Conservation (phyloP, 2,113 vertebrate species). For the Scomber colias region DNA sequence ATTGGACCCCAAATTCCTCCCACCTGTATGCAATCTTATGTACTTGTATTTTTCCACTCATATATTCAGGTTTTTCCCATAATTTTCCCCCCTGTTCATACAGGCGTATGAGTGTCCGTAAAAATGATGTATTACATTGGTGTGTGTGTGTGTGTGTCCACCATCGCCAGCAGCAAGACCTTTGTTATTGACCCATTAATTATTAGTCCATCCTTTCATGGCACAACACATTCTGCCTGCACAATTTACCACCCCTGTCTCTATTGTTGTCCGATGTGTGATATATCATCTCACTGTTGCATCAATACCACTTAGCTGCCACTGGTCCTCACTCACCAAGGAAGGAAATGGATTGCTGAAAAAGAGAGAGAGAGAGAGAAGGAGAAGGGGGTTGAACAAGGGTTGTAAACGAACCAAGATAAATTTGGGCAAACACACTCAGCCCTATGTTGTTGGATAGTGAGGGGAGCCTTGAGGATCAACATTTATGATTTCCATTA, state of each 20-base stretch:
- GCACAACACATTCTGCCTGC: slow-evolving; percentile 1
- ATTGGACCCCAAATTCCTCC: too few relatives aligned
- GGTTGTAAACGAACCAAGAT: slow-evolving; percentile 12
- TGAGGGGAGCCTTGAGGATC: not conserved
- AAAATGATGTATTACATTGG: slow-evolving; percentile 11
- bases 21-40: not conserved
- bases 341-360: slow-evolving; percentile 29
- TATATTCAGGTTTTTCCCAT: not conserved
- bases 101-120: not conserved
- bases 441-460: not conserved
- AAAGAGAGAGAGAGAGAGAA: not conserved
- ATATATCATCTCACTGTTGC: slow-evolving; percentile 34
- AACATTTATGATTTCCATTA: slow-evolving; percentile 43
- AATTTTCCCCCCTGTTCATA: fast-evolving
- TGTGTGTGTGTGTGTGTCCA: slow-evolving; percentile 13
- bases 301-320: slow-evolving; percentile 42
- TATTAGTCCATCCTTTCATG: slow-evolving; percentile 39
- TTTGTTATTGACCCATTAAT: slow-evolving; percentile 49
- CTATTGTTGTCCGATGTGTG: slow-evolving; percentile 4
- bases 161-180: not conserved
- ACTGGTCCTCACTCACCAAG: not conserved
- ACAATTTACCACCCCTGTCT: slow-evolving; percentile 31
- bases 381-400: too few relatives aligned
- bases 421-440: slow-evolving; percentile 20
- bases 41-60: not conserved